These are phyloP conservation scores for Staurois parvus DNA, from an alignment of 2,797 vertebrate genomes.

Conservation along the genomic window DNA sequence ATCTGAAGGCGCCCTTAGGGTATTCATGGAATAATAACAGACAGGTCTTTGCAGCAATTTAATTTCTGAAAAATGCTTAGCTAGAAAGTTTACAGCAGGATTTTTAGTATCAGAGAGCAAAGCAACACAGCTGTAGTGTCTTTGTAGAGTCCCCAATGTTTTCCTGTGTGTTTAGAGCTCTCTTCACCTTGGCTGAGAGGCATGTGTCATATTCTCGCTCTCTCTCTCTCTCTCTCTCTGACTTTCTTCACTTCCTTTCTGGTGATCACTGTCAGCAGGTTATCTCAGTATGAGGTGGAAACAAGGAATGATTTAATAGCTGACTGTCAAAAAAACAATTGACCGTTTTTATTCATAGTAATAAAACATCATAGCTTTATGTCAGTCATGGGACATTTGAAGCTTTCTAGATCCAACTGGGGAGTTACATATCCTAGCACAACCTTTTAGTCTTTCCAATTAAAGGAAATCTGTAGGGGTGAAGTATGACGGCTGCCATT, in stretches of 20 bases:
- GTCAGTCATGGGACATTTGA: neutral
- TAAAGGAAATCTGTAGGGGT: neutral
- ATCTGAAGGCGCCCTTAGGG: neutral
- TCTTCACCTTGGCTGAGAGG: neutral
- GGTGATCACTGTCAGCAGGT: conserved; percentile 18
- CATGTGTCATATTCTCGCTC: conserved; percentile 9
- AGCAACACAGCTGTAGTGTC: conserved; percentile 34
- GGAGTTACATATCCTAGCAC: neutral
- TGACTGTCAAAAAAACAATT: neutral
- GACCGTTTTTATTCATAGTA: neutral
- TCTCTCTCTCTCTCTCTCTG: conserved; percentile 1
- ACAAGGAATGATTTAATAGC: neutral
- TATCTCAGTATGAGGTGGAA: conserved; percentile 25
- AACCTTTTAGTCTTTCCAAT: neutral
- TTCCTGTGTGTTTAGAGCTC: conserved; percentile 6
- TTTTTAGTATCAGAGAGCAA: neutral
- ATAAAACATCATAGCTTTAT: neutral
- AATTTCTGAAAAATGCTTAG: conserved; percentile 13
- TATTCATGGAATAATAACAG: neutral
- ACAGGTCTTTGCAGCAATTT: conserved; percentile 7
- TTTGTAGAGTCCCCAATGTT: conserved; percentile 9
- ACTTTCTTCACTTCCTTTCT: conserved; percentile 23
- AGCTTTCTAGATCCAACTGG: neutral
- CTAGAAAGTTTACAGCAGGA: conserved; percentile 5
- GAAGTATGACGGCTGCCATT: neutral